Percentiles rank a stretch among this genome's conserved stretches.
Conservation (phyloP, 2,113 vertebrate genomes). For the Paedocypris sp. region DNA sequence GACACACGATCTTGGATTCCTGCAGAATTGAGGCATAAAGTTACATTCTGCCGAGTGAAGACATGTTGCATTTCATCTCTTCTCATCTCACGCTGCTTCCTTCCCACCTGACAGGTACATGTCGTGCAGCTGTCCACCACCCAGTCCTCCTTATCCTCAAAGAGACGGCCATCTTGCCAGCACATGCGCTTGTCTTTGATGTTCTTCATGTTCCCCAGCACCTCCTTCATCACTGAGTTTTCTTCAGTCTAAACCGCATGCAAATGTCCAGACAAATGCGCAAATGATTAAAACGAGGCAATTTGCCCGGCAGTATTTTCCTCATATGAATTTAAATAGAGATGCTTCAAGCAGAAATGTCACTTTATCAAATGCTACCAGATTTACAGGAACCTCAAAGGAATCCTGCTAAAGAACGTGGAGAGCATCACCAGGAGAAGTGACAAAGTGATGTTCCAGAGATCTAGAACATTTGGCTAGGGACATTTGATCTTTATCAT, state of each 20-base stretch:
- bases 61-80: background rate
- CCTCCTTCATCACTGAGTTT: slow-evolving; percentile 86
- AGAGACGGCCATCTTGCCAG: slow-evolving; percentile 92
- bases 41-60: background rate
- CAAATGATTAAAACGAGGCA: slow-evolving; percentile 14
- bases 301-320: background rate
- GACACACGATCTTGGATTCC: slow-evolving; percentile 90
- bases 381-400: too few relatives aligned
- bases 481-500: too few relatives aligned
- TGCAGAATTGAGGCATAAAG: slow-evolving; percentile 36
- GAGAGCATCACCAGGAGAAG: too few relatives aligned
- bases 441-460: too few relatives aligned
- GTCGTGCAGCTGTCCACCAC: slow-evolving; percentile 95
- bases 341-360: background rate
- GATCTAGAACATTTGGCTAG: too few relatives aligned
- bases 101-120: slow-evolving; percentile 82
- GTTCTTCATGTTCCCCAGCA: slow-evolving; percentile 74
- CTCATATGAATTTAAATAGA: background rate
- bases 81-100: background rate
- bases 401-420: background rate
- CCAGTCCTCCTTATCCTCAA: slow-evolving; percentile 89
- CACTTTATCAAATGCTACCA: too few relatives aligned
- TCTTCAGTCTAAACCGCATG: slow-evolving; percentile 71
- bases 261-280: slow-evolving; percentile 20
- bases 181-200: slow-evolving; percentile 79